Evolutionary conservation across 2,113 vertebrate species (phyloP), one percentile per base, ranked within the genome.

Genomic region (Elaphurus davidianus): DNA sequence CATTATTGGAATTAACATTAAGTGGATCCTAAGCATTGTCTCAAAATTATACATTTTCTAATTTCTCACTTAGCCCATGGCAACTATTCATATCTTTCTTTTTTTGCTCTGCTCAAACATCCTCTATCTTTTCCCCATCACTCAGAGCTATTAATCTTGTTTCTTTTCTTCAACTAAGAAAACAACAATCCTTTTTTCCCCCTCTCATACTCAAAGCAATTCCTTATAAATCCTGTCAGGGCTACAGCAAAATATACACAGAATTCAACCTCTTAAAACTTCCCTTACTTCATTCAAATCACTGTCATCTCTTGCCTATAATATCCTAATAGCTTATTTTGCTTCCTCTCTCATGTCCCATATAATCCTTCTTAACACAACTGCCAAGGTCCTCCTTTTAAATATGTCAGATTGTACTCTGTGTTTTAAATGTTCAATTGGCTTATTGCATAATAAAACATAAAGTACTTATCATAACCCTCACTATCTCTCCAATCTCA

Each of bases 161-260:
- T 54, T 96, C 30, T 74, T n/a, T 81, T 81, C n/a, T 79, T 91
- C 60, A 91, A 45, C 15, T 59, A 96, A 90, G 64, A 95, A 96
- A 93, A n/a, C 14, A 87, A 82, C 3, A 30, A 43, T 54, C 28
- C 78, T 62, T 89, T 67, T 47, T 43, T 10, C 23, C 33, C 19
- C 76, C 45, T 55, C 21, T 71, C 33, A 84, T 6, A 84, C 9
- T 83, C 16, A 25, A 85, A 21, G 74, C 16, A 90, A 40, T 87
- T 40, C 16, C 16, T 81, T 81, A 91, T 30, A 91, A 96, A 67
- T 57, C n/a, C 30, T 76, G 11, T 78, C 57, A 95, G 54, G 11
- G 33, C 33, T 62, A 36, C 1, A 54, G 27, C 9, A 55, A 97
- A 83, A 94, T 85, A 88, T 16, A 54, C 7, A 55, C 3, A 94